Conservation (phyloP, 2,888 invertebrate genomes). For the Drosophila lutescens region DNA sequence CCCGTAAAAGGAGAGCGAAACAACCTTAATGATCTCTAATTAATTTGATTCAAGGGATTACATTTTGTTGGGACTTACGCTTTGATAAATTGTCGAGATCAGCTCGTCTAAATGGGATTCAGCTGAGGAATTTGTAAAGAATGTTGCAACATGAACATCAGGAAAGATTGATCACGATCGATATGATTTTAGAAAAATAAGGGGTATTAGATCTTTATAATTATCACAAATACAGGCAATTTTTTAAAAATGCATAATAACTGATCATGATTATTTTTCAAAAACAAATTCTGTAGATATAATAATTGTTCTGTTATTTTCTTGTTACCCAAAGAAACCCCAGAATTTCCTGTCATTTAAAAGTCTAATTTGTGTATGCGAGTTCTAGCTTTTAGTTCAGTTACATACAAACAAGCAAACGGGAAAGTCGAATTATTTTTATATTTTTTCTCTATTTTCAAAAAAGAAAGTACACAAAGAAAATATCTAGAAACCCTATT, state of each 20-base stretch:
- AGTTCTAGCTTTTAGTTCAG: background rate
- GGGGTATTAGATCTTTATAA: no score
- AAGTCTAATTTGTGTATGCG: background rate
- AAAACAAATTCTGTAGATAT: no score
- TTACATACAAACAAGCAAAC: background rate
- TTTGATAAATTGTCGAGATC: constrained; percentile 30
- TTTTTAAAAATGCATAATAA: no score
- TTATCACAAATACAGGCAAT: no score
- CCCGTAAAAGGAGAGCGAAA: constrained; percentile 9
- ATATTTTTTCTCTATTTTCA: background rate
- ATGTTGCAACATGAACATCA: background rate
- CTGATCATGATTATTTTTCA: no score
- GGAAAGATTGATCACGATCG: background rate
- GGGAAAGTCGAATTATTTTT: background rate
- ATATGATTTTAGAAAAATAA: no score
- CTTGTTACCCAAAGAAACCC: background rate
- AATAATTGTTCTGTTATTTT: background rate
- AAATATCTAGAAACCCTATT: background rate
- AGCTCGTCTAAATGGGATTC: background rate
- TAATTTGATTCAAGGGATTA: constrained; percentile 54
- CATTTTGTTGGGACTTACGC: background rate
- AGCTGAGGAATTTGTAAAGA: background rate
- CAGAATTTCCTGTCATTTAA: background rate
- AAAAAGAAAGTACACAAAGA: background rate
- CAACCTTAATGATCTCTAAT: constrained; percentile 60